These are phyloP conservation scores for Bambusicola thoracicus DNA, from an alignment of 2,113 vertebrate species.

Conservation along the genomic window DNA sequence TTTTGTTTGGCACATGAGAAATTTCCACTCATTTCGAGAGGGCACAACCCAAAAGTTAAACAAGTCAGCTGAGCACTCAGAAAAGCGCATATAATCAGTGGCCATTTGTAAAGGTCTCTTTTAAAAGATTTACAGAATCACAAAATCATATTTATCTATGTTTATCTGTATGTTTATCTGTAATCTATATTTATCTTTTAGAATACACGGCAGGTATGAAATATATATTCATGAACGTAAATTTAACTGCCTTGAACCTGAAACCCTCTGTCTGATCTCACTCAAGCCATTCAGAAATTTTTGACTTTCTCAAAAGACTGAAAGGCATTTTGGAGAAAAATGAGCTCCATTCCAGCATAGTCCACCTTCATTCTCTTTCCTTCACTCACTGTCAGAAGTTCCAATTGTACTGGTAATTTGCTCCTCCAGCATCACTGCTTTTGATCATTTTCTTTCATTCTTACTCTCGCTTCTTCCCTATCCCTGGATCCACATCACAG, in stretches of 20 bases:
- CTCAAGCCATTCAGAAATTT: not conserved
- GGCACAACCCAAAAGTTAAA: not conserved
- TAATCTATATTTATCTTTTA: not conserved
- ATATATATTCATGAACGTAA: not conserved
- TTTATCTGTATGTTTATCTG: no score
- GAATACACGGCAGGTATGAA: not conserved
- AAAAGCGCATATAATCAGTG: not conserved
- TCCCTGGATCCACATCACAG: not conserved
- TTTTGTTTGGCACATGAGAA: rapidly evolving
- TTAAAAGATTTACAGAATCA: not conserved
- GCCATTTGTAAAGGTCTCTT: not conserved
- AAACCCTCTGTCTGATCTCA: not conserved
- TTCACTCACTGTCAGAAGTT: not conserved
- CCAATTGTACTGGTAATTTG: not conserved
- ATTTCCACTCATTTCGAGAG: not conserved
- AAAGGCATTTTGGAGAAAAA: not conserved
- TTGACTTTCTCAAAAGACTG: not conserved
- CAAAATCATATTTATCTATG: not conserved
- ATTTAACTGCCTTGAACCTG: not conserved
- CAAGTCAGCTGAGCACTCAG: not conserved
- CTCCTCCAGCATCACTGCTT: not conserved
- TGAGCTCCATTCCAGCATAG: not conserved
- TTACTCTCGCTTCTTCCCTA: not conserved
- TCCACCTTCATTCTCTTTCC: not conserved
- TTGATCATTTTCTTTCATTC: not conserved